phyloP scores from a whole-genome alignment of 2,888 invertebrate genomes.

The Saturnia japonica region DNA sequence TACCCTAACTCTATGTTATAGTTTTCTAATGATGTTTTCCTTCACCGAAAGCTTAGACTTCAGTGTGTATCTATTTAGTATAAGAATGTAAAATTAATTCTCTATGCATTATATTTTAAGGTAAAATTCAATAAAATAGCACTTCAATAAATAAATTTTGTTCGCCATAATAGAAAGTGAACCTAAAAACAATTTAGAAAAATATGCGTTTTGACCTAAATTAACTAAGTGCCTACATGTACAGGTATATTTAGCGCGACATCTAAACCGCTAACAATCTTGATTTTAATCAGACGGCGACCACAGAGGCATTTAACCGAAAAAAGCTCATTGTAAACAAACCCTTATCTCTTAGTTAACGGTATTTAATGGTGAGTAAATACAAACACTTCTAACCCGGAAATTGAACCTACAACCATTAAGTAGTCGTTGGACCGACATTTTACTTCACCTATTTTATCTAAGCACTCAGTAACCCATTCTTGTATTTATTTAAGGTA shows the following conservation, averaged over 20 bases:
- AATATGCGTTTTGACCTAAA: too few relatives aligned
- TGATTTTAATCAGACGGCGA: neutral
- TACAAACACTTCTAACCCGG: slow-evolving; percentile 47
- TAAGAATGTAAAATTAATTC: too few relatives aligned
- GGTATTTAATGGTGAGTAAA: slow-evolving; percentile 51
- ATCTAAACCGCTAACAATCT: neutral
- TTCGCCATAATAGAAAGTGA: too few relatives aligned
- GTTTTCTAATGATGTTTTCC: too few relatives aligned
- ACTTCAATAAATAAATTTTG: too few relatives aligned
- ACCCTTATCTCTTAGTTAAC: slow-evolving; percentile 40
- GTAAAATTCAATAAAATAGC: too few relatives aligned
- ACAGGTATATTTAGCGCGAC: neutral
- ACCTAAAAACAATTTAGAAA: too few relatives aligned
- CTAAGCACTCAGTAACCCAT: slow-evolving; percentile 6
- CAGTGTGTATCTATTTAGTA: too few relatives aligned
- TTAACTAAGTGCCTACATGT: neutral
- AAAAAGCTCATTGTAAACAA: slow-evolving; percentile 34
- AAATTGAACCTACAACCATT: slow-evolving; percentile 47
- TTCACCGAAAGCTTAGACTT: too few relatives aligned
- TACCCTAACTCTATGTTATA: too few relatives aligned
- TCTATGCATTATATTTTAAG: too few relatives aligned
- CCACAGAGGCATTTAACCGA: slow-evolving; percentile 1
- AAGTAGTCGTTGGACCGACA: slow-evolving; percentile 18
- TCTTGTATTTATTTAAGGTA: slow-evolving; percentile 1
- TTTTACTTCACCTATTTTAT: slow-evolving; percentile 16